Evolutionary conservation across 2,888 invertebrate species (phyloP), one percentile per base, ranked within the genome.

Genomic region (Cecidostiba fungosa): DNA sequence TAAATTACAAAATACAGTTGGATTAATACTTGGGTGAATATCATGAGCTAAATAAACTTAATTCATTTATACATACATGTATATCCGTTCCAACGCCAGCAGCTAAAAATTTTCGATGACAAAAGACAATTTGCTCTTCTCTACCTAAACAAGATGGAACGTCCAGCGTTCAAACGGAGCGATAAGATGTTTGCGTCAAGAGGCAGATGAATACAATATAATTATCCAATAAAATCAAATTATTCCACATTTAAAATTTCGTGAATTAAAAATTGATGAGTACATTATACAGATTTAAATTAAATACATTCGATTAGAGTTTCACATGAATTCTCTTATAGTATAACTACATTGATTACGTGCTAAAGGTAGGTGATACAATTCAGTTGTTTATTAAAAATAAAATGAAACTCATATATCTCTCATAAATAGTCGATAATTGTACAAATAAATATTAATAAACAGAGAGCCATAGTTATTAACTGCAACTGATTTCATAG

Each of bases 1-100:
- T 93, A 92, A 93, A 92, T 93, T 92, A 93, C 91, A 93, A 93
- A 92, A 92, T 92, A 91, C 90, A 91, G 88, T 90, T 90, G 89
- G 89, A 90, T 90, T 89, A 90, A 91, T 90, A 90, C 89, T 90
- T 89, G 90, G 90, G 90, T 90, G 90, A 92, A 89, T 90, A 87
- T 89, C 85, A 86, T 88, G 86, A 88, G 88, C 88, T 89, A 90
- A 89, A 85, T 88, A 89, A 91, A 90, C 79, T 87, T 88, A 88
- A 88, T 87, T 86, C 77, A 82, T 86, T 32, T 72, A 23, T 76
- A 82, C 47, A n/a, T 72, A 43, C 47, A n/a, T 72, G 23, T 76
- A 77, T 36, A 77, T 87, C 85, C 81, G 79, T 89, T 85, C 78
- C 39, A 86, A 86, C 85, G 85, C 82, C 77, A 86, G 79, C 70